These are phyloP conservation scores for Heterohyrax brucei DNA, from an alignment of 2,797 vertebrate genomes.

Conservation along the genomic window DNA sequence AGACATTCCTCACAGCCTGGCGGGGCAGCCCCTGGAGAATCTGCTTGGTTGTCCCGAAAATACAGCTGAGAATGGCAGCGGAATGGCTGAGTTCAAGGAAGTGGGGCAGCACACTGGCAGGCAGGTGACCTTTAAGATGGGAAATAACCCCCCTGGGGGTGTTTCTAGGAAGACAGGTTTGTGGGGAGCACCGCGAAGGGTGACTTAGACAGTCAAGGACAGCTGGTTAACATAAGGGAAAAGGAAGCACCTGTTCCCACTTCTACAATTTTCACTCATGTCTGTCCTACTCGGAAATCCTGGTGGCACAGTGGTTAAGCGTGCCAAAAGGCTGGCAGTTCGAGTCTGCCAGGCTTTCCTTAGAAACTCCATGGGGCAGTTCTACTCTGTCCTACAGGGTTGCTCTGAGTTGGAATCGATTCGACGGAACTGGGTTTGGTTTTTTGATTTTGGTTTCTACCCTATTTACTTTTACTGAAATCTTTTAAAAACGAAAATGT, in stretches of 20 bases:
- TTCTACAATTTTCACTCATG: slow-evolving; percentile 8
- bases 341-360: too few species aligned
- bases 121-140: not conserved
- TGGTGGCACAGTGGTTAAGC: too few species aligned
- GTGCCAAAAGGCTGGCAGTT: too few species aligned
- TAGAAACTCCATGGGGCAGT: too few species aligned
- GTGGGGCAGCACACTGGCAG: not conserved
- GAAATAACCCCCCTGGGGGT: not conserved
- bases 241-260: not conserved
- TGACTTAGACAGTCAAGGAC: not conserved
- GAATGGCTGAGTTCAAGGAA: not conserved
- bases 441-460: too few species aligned
- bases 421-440: too few species aligned
- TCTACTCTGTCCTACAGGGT: too few species aligned
- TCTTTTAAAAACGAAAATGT: slow-evolving; percentile 48
- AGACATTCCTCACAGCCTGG: not conserved
- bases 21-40: not conserved
- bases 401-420: too few species aligned
- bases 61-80: not conserved
- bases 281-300: not conserved
- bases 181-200: not conserved
- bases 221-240: not conserved
- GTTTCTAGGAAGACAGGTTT: not conserved
- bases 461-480: not conserved
- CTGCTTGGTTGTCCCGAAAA: not conserved